Evolutionary conservation across 2,113 vertebrate genomes (phyloP).

Genomic region (Elephantulus edwardii): DNA sequence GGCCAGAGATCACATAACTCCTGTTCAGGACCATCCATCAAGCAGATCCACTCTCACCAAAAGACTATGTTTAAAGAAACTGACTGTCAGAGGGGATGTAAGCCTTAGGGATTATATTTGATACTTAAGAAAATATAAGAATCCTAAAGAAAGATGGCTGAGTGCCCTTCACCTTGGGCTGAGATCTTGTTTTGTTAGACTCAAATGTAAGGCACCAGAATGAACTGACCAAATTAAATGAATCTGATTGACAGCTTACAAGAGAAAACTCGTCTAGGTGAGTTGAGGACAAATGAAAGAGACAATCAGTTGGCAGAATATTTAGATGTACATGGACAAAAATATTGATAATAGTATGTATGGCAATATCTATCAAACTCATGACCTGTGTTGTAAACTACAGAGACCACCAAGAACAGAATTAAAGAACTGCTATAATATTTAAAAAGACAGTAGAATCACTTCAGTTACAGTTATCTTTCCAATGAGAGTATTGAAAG

Average conservation of each 20-base stretch:
- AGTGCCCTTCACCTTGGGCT: not conserved
- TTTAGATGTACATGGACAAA: constrained; percentile 12
- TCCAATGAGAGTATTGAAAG: not conserved
- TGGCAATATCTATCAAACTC: not conserved
- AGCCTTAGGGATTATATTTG: constrained; percentile 29
- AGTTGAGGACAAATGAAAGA: not conserved
- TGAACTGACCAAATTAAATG: not conserved
- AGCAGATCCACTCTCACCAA: constrained; percentile 73
- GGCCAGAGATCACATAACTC: constrained; percentile 78
- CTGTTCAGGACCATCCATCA: constrained; percentile 79
- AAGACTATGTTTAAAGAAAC: constrained; percentile 70
- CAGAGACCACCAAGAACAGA: not conserved
- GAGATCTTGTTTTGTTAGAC: constrained; percentile 37
- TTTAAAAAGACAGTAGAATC: constrained; percentile 33
- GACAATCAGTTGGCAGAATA: not conserved
- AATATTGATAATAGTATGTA: not conserved
- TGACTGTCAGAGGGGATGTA: constrained; percentile 35
- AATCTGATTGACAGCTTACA: not conserved
- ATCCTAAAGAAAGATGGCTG: not conserved
- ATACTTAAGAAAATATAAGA: not conserved
- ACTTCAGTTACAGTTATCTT: not conserved
- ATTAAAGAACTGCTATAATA: not conserved
- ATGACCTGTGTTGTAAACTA: not conserved
- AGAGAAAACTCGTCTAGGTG: not conserved
- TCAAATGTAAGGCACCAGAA: not conserved